Evolutionary conservation across 2,113 vertebrate genomes (phyloP).

Genomic region (Oriolus oriolus): DNA sequence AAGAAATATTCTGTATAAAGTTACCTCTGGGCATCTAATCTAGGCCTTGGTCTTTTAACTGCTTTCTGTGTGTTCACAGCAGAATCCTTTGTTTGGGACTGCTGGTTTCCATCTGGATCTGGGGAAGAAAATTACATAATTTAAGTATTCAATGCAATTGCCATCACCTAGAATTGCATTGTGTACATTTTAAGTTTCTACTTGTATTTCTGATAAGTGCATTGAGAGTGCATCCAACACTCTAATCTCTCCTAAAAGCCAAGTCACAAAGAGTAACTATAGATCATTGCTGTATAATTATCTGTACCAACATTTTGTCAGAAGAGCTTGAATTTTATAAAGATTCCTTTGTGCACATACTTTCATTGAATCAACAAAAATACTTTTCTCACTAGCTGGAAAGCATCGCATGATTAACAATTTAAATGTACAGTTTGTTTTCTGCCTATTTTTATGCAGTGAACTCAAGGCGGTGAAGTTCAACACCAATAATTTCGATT

Average conservation of each 20-base stretch:
- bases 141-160: background rate
- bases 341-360: background rate
- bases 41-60: constrained; percentile 84
- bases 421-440: background rate
- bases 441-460: background rate
- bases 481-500: accelerated
- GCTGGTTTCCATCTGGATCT: constrained; percentile 65
- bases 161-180: background rate
- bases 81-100: constrained; percentile 75
- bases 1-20: background rate
- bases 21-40: constrained; percentile 88
- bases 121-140: background rate
- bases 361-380: background rate
- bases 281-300: background rate
- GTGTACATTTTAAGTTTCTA: background rate
- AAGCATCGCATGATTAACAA: accelerated
- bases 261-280: background rate
- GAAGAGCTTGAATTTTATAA: background rate
- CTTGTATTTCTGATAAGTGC: background rate
- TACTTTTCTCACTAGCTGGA: background rate
- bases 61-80: constrained; percentile 72
- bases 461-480: background rate
- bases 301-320: background rate
- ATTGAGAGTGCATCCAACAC: background rate
- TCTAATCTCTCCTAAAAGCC: background rate